Evolutionary conservation across 2,113 vertebrate genomes (phyloP), one percentile per base, ranked within the genome.

Genomic region (Anolis carolinensis): DNA sequence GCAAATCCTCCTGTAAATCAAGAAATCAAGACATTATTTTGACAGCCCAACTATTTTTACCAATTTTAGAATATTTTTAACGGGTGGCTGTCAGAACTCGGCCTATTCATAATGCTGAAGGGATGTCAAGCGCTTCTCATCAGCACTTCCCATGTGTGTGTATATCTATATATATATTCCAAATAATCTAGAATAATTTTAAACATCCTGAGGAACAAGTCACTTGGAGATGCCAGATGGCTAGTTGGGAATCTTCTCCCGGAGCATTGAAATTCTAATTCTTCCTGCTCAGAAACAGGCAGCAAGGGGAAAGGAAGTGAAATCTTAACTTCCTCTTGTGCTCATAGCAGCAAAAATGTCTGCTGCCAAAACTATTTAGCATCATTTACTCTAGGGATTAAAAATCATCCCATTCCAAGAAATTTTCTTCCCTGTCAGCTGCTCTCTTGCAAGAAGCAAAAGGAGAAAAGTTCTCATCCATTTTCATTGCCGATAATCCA

Each of bases 1-100:
- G 96, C 71, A 96, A 91, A 86, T 94, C 89, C 91, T 97, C 97
- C 98, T 99, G 89, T 73, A 93, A 87, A 95, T 89, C 55, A 86
- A 82, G 59, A 93, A 94, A 90, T 23, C 93, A 89, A 44, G 25
- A 83, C 82, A 91, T 95, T 88, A 95, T 18, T 91, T 89, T 86
- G 72, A 91, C 80, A 94, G 72, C 25, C 67, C 72, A 52, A 87
- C 91, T 91, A 81, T 83, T 90, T 87, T 30, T 75, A 23, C 89
- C 25, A 76, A 71, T 91, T 85, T 13, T 81, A 83, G 89, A 81
- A 76, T 78, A 89, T 91, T 93, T 91, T 91, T 89, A 70, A 86
- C 81, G 11, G 72, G 62, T 86, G 81, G 39, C 70, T 16, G 59
- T 65, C 71, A 75, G 8, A 81, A 70, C 59, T 50, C 55, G 84